Base-by-base conservation (phyloP, 2,797 vertebrate genomes). In the Falco concolor region DNA sequence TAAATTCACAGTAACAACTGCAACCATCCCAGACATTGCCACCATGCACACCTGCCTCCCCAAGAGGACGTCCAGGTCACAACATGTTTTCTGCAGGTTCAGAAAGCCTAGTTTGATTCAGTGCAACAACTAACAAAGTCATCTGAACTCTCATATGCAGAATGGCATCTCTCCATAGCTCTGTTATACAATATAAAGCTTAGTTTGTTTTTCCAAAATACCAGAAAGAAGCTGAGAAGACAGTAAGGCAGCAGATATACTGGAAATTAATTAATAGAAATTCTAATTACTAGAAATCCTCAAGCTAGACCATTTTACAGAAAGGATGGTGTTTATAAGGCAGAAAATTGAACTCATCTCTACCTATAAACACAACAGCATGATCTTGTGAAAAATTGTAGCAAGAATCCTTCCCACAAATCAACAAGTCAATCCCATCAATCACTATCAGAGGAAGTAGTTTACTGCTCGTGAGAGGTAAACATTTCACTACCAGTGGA, bases 41-140 rank as follows among this genome's bases (percentile, higher is more conserved):
- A 16, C 56, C 0, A 1, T 0, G 5, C 45, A 28, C 49, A 42
- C 6, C 36, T 49, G 75, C 18, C 44, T 54, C 50, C 59, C 47
- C 21, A 3, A 7, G 7, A 36, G 23, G 42, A 13, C 0, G 2
- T 3, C 45, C n/a, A 42, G 36, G n/a, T 10, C 74, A n/a, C 12
- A 9, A 20, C 0, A 2, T 8, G 45, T 11, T 24, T 54, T 38
- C 73, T 42, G 44, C 36, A 68, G 32, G 6, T n/a, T 63, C 44
- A 28, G 36, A 36, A 45, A 38, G 21, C 20, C 8, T 8, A 3
- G 8, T 25, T 28, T 13, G 9, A 57, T 10, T n/a, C 5, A 3
- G 28, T 5, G 7, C 21, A 24, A 60, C 10, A 12, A 23, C 6
- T 12, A 59, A 50, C 14, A 52, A 13, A 40, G 3, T 11, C 22